These are phyloP conservation scores for Natrix natrix DNA, from an alignment of 2,797 vertebrate species.

Conservation along the genomic window DNA sequence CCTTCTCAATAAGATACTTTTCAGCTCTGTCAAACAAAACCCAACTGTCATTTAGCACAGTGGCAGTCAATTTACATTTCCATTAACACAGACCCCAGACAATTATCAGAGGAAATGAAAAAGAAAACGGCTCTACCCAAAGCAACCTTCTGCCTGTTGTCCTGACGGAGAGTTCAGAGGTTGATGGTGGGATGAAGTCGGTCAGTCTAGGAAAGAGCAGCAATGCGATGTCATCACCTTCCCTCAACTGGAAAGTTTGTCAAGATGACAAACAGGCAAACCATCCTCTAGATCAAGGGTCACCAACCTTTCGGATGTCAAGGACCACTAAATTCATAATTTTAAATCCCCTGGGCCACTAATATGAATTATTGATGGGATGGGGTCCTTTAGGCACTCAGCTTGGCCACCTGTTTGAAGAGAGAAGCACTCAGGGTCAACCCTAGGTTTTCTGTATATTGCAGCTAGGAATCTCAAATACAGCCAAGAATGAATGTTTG, in stretches of 20 bases:
- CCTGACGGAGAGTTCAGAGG: constrained; percentile 3
- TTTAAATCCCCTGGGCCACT: too few species aligned
- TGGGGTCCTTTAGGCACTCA: too few species aligned
- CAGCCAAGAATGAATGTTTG: too few species aligned
- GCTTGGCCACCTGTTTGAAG: too few species aligned
- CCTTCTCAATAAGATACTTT: constrained; percentile 64
- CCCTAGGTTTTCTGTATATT: too few species aligned
- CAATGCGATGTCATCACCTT: neutral
- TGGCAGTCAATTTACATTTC: constrained; percentile 77
- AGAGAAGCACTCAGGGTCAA: too few species aligned
- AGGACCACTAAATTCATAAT: too few species aligned
- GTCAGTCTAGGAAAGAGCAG: neutral
- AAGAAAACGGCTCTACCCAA: constrained; percentile 48
- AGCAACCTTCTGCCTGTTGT: constrained; percentile 36
- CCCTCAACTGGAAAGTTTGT: neutral
- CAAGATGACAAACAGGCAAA: neutral
- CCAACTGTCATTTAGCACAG: constrained; percentile 78
- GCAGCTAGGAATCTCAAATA: too few species aligned
- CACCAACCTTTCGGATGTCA: too few species aligned
- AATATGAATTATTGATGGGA: too few species aligned
- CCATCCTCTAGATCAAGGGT: neutral
- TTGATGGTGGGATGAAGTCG: neutral
- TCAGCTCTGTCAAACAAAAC: constrained; percentile 70
- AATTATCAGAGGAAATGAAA: constrained; percentile 60
- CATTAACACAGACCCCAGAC: constrained; percentile 76